Evolutionary conservation across 2,113 vertebrate genomes (phyloP).

Genomic region (Odontophorus gujanensis): DNA sequence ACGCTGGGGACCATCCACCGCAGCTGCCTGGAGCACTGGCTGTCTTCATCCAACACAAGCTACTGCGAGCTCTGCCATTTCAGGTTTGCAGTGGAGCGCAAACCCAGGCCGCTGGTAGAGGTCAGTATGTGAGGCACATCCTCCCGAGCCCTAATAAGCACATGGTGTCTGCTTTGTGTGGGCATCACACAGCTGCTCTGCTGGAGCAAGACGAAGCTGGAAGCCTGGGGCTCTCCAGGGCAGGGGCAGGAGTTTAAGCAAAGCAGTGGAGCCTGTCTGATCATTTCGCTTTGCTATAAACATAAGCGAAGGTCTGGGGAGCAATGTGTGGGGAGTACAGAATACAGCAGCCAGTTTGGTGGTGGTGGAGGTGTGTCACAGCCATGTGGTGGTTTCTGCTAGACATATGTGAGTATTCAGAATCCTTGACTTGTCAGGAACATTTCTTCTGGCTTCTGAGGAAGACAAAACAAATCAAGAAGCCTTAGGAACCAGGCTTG

Average conservation of each 20-base stretch:
- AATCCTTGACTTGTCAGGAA: background rate
- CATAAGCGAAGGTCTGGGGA: background rate
- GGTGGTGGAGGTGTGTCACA: background rate
- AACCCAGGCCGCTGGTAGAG: slow-evolving; percentile 84
- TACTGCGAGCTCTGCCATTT: slow-evolving; percentile 91
- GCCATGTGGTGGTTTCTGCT: background rate
- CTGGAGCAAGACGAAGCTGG: background rate
- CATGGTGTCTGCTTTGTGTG: background rate
- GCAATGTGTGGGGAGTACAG: background rate
- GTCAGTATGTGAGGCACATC: slow-evolving; percentile 72
- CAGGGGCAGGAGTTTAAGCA: background rate
- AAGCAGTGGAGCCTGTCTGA: background rate
- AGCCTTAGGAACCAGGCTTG: background rate
- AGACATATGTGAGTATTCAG: background rate
- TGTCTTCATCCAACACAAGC: slow-evolving; percentile 89
- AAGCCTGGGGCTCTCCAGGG: background rate
- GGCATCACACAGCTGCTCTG: background rate
- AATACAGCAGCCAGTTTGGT: background rate
- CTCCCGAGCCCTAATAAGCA: slow-evolving; percentile 15
- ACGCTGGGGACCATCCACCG: slow-evolving; percentile 88
- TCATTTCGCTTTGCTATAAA: background rate
- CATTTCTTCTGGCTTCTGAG: background rate
- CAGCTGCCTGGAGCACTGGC: slow-evolving; percentile 90
- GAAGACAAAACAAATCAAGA: background rate
- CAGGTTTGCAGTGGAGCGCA: slow-evolving; percentile 88